Evolutionary conservation across 2,888 invertebrate genomes (phyloP), one percentile per base, ranked within the genome.

Genomic region (Teleiodes luculella): DNA sequence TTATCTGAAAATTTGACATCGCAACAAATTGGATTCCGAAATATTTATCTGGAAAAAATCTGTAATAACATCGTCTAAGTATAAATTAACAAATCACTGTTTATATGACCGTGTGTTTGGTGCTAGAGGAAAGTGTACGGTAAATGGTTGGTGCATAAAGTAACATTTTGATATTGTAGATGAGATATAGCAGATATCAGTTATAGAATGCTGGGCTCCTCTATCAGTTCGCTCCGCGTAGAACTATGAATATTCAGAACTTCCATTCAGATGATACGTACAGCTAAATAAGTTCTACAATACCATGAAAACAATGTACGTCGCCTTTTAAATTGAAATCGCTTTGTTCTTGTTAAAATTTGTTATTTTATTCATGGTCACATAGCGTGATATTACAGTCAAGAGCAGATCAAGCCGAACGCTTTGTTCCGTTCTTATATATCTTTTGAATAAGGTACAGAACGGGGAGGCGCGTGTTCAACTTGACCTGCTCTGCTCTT

Each of bases 11-110:
- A 71, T 67, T 66, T 67, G 68, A 74, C 70, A 69, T 72, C 66
- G 64, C 57, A 72, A 73, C 72, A 75, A 76, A 78, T 79, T 77
- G 72, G 74, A 69, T 73, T 72, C 65, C 66, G 57, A 67, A 62
- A 64, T 65, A 70, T 72, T 74, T 72, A 75, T 71, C 68, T 65
- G 52, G 57, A 62, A 66, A 62, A 72, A 74, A 74, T 72, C 72
- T 69, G 67, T 77, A 69, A 72, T 72, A 69, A 70, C 66, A 60
- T 66, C 66, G 56, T 63, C 67, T 65, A 67, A 63, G 62, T 62
- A 74, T 72, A 68, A 66, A 68, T 74, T 72, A 67, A 68, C 65
- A 51, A 57, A 57, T 57, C 56, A 53, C 52, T 52, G 41, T 57
- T 47, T 49, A 54, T 57, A 49, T 54, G 54, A 53, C 33, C 50